A percentile compares a stretch with the other conserved stretches of the same genome.
Conservation (phyloP, 2,113 vertebrate genomes). For the Petrocephalus zakoni region DNA sequence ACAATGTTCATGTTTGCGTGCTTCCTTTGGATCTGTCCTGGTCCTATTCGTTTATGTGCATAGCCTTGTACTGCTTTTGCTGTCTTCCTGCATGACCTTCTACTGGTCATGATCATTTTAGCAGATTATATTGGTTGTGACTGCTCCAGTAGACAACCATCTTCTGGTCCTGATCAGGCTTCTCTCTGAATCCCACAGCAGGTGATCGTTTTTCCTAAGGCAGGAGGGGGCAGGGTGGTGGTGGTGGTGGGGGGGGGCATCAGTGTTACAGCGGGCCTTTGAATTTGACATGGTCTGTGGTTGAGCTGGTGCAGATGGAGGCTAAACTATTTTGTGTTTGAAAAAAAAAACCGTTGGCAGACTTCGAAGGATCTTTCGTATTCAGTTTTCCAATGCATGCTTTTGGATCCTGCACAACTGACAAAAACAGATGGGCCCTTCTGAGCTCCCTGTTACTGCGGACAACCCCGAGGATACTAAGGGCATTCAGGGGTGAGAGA, state of each 20-base stretch:
- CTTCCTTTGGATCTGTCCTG: background rate
- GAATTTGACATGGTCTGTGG: background rate
- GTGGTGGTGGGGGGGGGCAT: background rate
- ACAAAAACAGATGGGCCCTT: background rate
- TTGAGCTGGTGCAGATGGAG: conserved; percentile 5
- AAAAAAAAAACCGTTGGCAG: background rate
- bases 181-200: background rate
- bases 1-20: background rate
- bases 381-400: background rate
- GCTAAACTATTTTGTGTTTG: background rate
- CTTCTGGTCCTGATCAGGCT: background rate
- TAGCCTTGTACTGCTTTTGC: background rate
- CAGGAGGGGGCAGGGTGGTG: background rate
- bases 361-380: background rate
- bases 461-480: background rate
- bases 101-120: background rate
- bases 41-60: background rate
- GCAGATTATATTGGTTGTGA: background rate
- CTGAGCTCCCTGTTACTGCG: background rate
- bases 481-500: background rate
- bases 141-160: background rate
- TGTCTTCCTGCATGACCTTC: background rate
- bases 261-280: background rate
- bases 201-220: conserved; percentile 2
- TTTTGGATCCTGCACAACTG: background rate